Conservation (phyloP, 2,797 vertebrate species). For the Triplophysa yarkandensis region DNA sequence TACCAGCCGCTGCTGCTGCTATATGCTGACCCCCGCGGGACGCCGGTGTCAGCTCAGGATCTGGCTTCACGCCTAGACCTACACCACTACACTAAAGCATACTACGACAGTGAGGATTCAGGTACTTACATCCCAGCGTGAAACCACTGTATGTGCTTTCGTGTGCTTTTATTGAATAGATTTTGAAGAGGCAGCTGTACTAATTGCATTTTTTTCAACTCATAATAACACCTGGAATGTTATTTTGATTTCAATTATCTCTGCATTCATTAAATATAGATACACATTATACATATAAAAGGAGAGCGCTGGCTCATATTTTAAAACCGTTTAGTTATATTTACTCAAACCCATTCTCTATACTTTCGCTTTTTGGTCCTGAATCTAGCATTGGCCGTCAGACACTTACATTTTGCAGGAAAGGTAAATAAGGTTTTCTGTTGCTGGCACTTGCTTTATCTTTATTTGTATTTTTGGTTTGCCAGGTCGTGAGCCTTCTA, state of each 20-base stretch:
- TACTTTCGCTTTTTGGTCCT: background rate
- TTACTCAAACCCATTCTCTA: too few relatives aligned
- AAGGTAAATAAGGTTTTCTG: background rate
- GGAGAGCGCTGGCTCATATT: background rate
- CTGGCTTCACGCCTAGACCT: constrained; percentile 80
- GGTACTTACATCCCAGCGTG: constrained; percentile 67
- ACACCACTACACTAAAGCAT: constrained; percentile 82
- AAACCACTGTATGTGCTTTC: constrained; percentile 47
- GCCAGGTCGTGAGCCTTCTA: constrained; percentile 91
- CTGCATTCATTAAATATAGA: background rate
- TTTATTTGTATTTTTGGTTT: constrained; percentile 10
- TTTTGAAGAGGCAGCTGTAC: background rate
- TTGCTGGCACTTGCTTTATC: background rate
- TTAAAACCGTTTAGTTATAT: too few relatives aligned
- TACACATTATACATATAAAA: background rate
- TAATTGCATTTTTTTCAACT: background rate
- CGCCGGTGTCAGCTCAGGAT: constrained; percentile 89
- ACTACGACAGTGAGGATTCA: constrained; percentile 95
- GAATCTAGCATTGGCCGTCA: background rate
- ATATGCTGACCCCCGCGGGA: constrained; percentile 93
- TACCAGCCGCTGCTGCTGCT: constrained; percentile 95
- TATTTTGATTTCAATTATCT: background rate
- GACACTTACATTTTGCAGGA: background rate
- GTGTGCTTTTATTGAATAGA: background rate
- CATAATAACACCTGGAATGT: background rate